phyloP scores from a whole-genome alignment of 2,888 invertebrate species.

The Lissonota sp. region DNA sequence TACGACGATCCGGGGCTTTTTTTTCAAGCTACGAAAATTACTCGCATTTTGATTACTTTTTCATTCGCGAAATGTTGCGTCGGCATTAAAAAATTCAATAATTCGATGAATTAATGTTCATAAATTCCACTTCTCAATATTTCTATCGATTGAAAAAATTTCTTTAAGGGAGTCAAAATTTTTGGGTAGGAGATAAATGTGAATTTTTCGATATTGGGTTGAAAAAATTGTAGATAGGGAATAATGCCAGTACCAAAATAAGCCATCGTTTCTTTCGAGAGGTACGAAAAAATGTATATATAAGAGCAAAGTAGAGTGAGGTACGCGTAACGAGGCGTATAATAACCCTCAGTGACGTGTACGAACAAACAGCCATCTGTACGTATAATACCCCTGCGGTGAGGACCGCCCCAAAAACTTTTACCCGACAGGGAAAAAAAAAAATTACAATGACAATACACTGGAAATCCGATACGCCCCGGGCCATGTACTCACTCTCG shows the following conservation, averaged over 20 bases:
- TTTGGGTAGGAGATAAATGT: neutral
- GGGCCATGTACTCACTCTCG: conserved; percentile 77
- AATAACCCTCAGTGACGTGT: conserved; percentile 81
- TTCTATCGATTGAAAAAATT: too few relatives aligned
- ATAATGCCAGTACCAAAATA: conserved; percentile 21
- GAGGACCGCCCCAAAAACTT: conserved; percentile 83
- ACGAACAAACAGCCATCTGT: conserved; percentile 83
- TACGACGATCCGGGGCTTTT: too few relatives aligned
- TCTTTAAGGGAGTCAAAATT: too few relatives aligned
- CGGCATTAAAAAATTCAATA: too few relatives aligned
- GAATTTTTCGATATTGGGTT: conserved; percentile 5
- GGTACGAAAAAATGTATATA: neutral
- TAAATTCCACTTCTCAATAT: too few relatives aligned
- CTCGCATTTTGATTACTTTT: too few relatives aligned
- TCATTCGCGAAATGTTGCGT: too few relatives aligned
- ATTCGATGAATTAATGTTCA: too few relatives aligned
- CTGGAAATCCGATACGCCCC: conserved; percentile 82
- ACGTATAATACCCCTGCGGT: conserved; percentile 82
- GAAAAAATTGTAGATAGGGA: conserved; percentile 1
- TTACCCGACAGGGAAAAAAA: conserved; percentile 79
- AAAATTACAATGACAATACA: conserved; percentile 83
- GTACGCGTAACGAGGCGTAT: conserved; percentile 82
- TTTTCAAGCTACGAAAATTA: too few relatives aligned
- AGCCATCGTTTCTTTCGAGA: conserved; percentile 6
- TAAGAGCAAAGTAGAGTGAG: conserved; percentile 50